Evolutionary conservation across 2,888 invertebrate genomes (phyloP).

Genomic region (Cremastobaeus sp.): DNA sequence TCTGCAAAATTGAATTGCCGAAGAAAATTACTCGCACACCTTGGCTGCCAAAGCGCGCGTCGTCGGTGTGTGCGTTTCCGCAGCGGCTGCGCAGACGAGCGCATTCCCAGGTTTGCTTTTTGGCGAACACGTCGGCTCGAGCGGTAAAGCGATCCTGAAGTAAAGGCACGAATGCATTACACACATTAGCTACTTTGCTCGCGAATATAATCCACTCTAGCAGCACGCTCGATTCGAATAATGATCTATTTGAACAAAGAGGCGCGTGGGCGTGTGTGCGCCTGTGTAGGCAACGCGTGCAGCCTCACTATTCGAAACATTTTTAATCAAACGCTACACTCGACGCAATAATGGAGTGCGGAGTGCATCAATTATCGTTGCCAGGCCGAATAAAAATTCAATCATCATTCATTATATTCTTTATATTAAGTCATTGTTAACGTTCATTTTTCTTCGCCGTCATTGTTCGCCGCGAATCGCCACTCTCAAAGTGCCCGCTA

Average conservation of each 20-base stretch:
- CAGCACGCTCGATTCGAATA: conserved; percentile 43
- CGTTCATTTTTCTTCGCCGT: no score
- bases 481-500: conserved; percentile 1
- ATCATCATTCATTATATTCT: no score
- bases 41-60: conserved; percentile 35
- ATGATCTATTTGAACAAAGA: conserved; percentile 42
- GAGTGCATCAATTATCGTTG: no score
- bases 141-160: conserved; percentile 27
- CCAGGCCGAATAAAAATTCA: no score
- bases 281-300: no score
- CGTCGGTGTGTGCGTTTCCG: no score
- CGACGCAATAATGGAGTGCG: no score
- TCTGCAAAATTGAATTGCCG: conserved; percentile 39
- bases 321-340: conserved; percentile 31
- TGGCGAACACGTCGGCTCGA: conserved; percentile 33
- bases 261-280: conserved; percentile 8
- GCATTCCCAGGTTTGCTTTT: conserved; percentile 51
- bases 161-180: conserved; percentile 26
- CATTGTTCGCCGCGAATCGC: not conserved
- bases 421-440: no score
- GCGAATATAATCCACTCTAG: conserved; percentile 31
- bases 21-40: conserved; percentile 47
- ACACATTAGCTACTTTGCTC: conserved; percentile 38
- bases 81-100: conserved; percentile 54
- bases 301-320: no score